phyloP scores from a whole-genome alignment of 2,797 vertebrate species.

The Gymnothorax reevesii region DNA sequence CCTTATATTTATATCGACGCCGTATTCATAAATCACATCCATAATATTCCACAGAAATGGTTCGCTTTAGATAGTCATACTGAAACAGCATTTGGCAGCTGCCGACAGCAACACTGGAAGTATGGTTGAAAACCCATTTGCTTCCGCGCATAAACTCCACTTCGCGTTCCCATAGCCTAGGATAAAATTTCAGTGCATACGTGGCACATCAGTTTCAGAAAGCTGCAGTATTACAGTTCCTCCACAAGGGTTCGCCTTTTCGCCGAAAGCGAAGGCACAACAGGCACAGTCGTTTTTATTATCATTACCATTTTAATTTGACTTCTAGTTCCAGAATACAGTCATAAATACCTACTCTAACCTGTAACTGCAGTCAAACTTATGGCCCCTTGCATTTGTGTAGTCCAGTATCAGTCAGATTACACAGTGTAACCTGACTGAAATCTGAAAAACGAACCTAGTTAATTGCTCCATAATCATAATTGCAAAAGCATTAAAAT shows the following conservation, averaged over 20 bases:
- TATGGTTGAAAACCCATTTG: neutral
- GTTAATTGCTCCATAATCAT: too few relatives aligned
- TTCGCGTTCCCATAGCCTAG: neutral
- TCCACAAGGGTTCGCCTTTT: conserved; percentile 10
- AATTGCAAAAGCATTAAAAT: too few relatives aligned
- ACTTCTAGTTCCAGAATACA: too few relatives aligned
- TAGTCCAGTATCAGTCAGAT: too few relatives aligned
- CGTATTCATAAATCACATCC: neutral
- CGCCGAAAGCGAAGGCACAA: neutral
- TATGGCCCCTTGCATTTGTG: too few relatives aligned
- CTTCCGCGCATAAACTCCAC: neutral
- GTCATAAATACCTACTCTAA: too few relatives aligned
- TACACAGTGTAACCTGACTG: too few relatives aligned
- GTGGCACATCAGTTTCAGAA: neutral
- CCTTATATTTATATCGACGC: neutral
- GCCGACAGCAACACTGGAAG: neutral
- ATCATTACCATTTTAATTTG: too few relatives aligned
- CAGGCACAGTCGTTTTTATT: too few relatives aligned
- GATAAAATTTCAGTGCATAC: neutral
- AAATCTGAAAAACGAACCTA: too few relatives aligned
- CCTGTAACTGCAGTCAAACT: too few relatives aligned
- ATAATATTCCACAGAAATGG: neutral
- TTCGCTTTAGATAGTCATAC: neutral
- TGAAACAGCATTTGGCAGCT: neutral
- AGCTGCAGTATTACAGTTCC: too few relatives aligned